A percentile compares a stretch with the other conserved stretches of the same genome.
These are phyloP conservation scores for Myxocyprinus asiaticus DNA, from an alignment of 2,113 vertebrate species.

Conservation along the genomic window DNA sequence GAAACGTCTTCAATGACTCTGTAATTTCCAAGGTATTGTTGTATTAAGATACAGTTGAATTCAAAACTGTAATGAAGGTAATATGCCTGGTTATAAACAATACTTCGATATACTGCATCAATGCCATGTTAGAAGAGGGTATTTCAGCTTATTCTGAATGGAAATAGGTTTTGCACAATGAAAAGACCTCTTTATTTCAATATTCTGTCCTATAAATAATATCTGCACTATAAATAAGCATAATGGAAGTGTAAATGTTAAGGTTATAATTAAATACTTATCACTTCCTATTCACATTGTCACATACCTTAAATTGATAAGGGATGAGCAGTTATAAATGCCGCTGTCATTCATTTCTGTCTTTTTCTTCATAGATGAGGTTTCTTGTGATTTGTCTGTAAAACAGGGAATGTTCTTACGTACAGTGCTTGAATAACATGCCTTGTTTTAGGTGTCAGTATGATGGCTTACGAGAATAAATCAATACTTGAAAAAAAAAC, in stretches of 20 bases:
- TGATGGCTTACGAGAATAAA: conserved; percentile 30
- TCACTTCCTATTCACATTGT: background rate
- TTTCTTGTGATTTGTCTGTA: conserved; percentile 20
- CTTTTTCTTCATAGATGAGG: too few species aligned
- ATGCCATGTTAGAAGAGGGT: background rate
- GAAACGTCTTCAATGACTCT: background rate
- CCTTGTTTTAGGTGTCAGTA: conserved; percentile 5
- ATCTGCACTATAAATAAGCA: background rate
- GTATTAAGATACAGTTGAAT: background rate
- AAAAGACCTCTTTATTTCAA: background rate
- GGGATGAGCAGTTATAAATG: background rate
- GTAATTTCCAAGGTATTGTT: background rate
- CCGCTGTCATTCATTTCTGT: background rate
- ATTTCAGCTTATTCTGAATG: background rate
- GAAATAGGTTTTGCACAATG: background rate
- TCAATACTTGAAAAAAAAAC: background rate
- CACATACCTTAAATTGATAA: background rate
- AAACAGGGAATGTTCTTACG: conserved; percentile 16
- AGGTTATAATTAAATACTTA: background rate
- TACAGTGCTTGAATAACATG: conserved; percentile 22
- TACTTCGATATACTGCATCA: conserved; percentile 2
- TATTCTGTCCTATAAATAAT: background rate
- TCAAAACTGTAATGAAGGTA: background rate
- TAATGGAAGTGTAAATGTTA: too few species aligned
- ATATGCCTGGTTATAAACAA: conserved; percentile 1